Percentiles rank a stretch among this genome's conserved stretches.
Evolutionary conservation across 2,797 vertebrate genomes (phyloP).

Genomic region (Brachyrhaphis roseni): DNA sequence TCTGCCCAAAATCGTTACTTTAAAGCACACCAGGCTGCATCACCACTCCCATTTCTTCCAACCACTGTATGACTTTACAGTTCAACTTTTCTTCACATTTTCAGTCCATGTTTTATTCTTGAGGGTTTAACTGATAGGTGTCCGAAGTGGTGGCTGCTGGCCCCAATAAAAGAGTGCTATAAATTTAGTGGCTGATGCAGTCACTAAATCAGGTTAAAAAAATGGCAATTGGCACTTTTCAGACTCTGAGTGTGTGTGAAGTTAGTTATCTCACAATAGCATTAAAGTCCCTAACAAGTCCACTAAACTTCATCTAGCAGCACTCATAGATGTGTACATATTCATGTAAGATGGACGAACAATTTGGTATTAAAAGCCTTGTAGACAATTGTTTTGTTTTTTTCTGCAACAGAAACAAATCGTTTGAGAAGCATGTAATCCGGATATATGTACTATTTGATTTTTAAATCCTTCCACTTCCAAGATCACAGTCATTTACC

Average conservation of each 20-base stretch:
- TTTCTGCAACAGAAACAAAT: constrained; percentile 23
- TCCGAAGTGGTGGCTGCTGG: background rate
- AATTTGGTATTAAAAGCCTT: background rate
- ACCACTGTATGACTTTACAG: background rate
- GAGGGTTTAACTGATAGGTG: background rate
- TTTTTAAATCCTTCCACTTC: constrained; percentile 34
- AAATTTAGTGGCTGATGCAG: background rate
- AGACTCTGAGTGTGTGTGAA: background rate
- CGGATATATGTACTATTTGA: constrained; percentile 29
- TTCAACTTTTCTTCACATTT: background rate
- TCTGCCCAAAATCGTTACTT: background rate
- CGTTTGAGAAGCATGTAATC: constrained; percentile 44
- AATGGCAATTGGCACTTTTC: background rate
- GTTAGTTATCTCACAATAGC: background rate
- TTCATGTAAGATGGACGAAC: background rate
- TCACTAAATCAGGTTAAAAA: too few relatives aligned
- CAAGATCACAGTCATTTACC: constrained; percentile 42
- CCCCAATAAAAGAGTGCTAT: background rate
- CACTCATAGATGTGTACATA: background rate
- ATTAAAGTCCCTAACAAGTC: background rate
- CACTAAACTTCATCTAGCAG: background rate
- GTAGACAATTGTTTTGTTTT: too few relatives aligned
- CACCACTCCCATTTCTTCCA: background rate
- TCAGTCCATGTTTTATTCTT: background rate
- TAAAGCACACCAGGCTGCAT: background rate